A percentile compares a stretch with the other conserved stretches of the same genome.
Conservation (phyloP, 2,113 vertebrate genomes). For the Phrynosoma blainvillii region DNA sequence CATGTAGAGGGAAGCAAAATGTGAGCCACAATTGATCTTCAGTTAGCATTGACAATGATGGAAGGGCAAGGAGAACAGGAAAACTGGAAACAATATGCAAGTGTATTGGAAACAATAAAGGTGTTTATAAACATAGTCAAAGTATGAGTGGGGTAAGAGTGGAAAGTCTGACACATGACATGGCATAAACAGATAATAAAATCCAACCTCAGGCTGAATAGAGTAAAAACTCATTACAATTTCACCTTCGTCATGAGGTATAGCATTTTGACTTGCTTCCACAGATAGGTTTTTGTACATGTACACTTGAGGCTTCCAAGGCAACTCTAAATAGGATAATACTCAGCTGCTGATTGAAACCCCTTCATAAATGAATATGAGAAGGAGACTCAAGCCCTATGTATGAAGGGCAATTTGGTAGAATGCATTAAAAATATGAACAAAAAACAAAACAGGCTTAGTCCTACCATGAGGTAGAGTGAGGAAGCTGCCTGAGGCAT, state of each 20-base stretch:
- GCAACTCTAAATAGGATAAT: not conserved
- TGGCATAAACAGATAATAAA: not conserved
- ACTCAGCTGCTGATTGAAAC: not conserved
- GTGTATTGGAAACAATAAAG: not conserved
- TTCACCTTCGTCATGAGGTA: not conserved
- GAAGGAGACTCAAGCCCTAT: not conserved
- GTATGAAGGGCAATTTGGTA: not conserved
- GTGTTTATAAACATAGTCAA: not conserved
- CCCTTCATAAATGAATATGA: not conserved
- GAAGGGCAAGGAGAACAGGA: not conserved
- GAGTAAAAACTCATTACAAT: not conserved
- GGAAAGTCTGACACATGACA: not conserved
- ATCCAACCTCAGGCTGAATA: not conserved
- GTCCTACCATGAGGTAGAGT: not conserved
- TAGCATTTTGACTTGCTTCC: not conserved
- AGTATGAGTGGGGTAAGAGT: not conserved
- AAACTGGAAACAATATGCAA: not conserved
- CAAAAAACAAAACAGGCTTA: not conserved
- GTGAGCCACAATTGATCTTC: accelerated
- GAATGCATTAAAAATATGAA: not conserved
- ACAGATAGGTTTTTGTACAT: not conserved
- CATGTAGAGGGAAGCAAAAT: not conserved
- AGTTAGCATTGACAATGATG: accelerated
- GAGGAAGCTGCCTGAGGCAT: not conserved
- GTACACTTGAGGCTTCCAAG: not conserved